Percentiles rank a stretch among this genome's conserved stretches.
Conservation (phyloP, 1,140 invertebrate genomes). For the Holcopasites calliopsidis region DNA sequence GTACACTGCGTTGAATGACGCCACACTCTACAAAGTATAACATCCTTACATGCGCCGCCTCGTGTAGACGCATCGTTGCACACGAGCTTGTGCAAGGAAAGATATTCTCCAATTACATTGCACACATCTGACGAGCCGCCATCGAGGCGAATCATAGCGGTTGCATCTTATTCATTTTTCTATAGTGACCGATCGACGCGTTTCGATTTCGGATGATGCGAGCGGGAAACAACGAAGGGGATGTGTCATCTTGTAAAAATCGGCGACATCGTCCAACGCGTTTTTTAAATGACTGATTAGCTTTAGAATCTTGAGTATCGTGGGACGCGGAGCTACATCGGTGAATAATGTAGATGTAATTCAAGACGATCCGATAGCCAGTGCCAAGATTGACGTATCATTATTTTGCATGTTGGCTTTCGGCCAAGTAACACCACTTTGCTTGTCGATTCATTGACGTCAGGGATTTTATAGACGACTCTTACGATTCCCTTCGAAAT, state of each 20-base stretch:
- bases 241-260: neutral
- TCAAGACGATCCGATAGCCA: slow-evolving; percentile 52
- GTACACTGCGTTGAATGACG: slow-evolving; percentile 70
- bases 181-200: neutral
- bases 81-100: neutral
- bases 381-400: slow-evolving; percentile 53
- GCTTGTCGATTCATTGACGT: slow-evolving; percentile 52
- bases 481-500: slow-evolving; percentile 3
- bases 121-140: neutral
- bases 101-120: slow-evolving; percentile 11
- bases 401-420: slow-evolving; percentile 61
- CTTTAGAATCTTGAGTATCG: neutral
- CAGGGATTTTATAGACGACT: slow-evolving; percentile 28
- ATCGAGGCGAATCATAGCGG: no score
- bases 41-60: slow-evolving; percentile 30
- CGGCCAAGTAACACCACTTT: slow-evolving; percentile 45
- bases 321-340: slow-evolving; percentile 25
- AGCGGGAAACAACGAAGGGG: neutral
- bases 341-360: slow-evolving; percentile 58
- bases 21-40: slow-evolving; percentile 63
- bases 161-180: no score
- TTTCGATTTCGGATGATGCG: neutral
- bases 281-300: neutral
- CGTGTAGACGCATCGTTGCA: slow-evolving; percentile 10
- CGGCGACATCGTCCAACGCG: neutral